Base-by-base conservation (phyloP, 2,888 invertebrate genomes). In the Meganola albula region DNA sequence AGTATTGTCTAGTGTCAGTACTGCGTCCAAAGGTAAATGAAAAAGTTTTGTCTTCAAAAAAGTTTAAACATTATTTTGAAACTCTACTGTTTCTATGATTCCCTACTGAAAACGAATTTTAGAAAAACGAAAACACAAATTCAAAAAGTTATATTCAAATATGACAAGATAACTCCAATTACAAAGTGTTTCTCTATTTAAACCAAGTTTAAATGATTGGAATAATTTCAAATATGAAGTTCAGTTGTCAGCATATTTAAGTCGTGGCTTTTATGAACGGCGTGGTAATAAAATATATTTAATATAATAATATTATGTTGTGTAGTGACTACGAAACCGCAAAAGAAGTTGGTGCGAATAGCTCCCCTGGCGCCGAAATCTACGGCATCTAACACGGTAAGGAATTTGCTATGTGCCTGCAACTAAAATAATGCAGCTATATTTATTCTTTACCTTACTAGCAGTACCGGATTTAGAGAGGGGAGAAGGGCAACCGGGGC, bases 291-390 rank as follows among this genome's bases (percentile, higher is more conserved):
- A 5, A 16, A 16, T 5, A 16, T 16, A 16, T 16, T 16, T 16
- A 16, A 16, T 39, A 22, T 27, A 5, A 25, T 31, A 16, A n/a
- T 34, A 38, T 38, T 37, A 33, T 41, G 10, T 45, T 52, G 34
- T 45, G 36, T 57, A 62, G 66, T 60, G 44, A 40, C 62, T 8
- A 14, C 60, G 18, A 77, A 72, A 41, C 56, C 70, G 12, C 68
- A 64, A 37, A 78, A 75, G 42, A 80, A 75, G 46, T 53, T 84
- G 29, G 74, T 84, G 48, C 57, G 74, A 52, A 75, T 84, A 59
- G 79, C 82, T 20, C 80, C 83, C 1, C 48, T 72, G 3, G 40
- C 53, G 12, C 40, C 59, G 27, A 71, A 74, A 53, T 23, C 56
- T 10, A 30, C 53, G 22, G 44, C 57, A 31, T 18, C 58, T n/a